A percentile compares a stretch with the other conserved stretches of the same genome.
Conservation (phyloP, 2,888 invertebrate genomes). For the Dryobota labecula region DNA sequence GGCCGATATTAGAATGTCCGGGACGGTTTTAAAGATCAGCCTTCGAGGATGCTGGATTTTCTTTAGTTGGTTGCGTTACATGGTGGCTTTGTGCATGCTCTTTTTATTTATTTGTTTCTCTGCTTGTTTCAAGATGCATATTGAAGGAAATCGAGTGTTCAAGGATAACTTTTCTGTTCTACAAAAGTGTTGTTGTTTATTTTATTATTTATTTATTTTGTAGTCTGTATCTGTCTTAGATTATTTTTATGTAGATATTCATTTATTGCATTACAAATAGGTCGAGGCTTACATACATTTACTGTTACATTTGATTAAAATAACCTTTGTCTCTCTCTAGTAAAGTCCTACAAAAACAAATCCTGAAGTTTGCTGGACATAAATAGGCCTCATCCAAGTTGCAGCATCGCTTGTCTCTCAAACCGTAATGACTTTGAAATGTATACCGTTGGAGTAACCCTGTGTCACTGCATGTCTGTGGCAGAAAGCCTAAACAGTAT, state of each 20-base stretch:
- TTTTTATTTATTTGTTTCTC: slow-evolving; percentile 34
- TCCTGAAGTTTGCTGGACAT: not conserved
- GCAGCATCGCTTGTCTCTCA: not conserved
- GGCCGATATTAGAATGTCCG: slow-evolving; percentile 77
- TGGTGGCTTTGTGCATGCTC: slow-evolving; percentile 31
- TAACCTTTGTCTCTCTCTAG: not conserved
- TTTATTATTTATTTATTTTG: slow-evolving; percentile 20
- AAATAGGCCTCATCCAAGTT: not conserved
- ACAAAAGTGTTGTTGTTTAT: not conserved
- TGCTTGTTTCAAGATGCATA: slow-evolving; percentile 33
- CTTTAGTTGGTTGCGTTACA: slow-evolving; percentile 55
- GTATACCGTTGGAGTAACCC: slow-evolving; percentile 15
- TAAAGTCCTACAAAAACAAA: too few relatives aligned
- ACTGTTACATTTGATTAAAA: not conserved
- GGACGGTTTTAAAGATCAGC: slow-evolving; percentile 62
- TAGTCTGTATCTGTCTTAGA: not conserved
- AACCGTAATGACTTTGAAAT: slow-evolving; percentile 25
- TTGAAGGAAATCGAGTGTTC: slow-evolving; percentile 20
- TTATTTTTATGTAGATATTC: not conserved
- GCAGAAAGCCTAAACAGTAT: slow-evolving; percentile 33
- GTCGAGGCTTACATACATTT: slow-evolving; percentile 6
- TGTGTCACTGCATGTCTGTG: slow-evolving; percentile 11
- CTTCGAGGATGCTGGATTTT: slow-evolving; percentile 50
- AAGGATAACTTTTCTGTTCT: not conserved
- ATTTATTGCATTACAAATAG: slow-evolving; percentile 10